A percentile compares a stretch with the other conserved stretches of the same genome.
Evolutionary conservation across 2,888 invertebrate species (phyloP).

Genomic region (Acheta domesticus): DNA sequence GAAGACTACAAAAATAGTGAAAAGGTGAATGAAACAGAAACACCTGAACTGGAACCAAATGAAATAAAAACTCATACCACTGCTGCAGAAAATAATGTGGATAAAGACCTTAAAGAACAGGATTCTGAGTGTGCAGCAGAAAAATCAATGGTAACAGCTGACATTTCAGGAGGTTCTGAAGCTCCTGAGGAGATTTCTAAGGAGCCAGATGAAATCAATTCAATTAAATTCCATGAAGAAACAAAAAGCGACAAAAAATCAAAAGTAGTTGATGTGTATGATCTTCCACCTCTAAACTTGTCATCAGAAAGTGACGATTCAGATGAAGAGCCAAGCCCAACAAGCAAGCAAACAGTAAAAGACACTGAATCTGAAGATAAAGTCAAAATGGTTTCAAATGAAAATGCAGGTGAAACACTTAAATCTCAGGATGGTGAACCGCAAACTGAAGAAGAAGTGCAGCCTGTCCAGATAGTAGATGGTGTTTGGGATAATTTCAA

Average conservation of each 20-base stretch:
- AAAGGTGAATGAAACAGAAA: conserved; percentile 3
- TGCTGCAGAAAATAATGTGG: conserved; percentile 34
- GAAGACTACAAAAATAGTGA: conserved; percentile 37
- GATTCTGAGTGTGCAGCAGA: conserved; percentile 47
- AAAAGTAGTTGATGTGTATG: conserved; percentile 56
- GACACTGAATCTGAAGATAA: conserved; percentile 29
- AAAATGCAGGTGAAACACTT: background rate
- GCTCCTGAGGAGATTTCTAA: conserved; percentile 42
- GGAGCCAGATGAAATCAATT: conserved; percentile 49
- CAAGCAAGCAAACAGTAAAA: conserved; percentile 38
- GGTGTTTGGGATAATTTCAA: conserved; percentile 76
- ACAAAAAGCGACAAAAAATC: conserved; percentile 32
- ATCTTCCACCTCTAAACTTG: conserved; percentile 76
- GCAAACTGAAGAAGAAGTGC: conserved; percentile 42
- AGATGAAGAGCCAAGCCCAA: conserved; percentile 55
- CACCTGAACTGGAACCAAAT: conserved; percentile 36
- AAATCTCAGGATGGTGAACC: conserved; percentile 31
- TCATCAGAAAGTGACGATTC: conserved; percentile 74
- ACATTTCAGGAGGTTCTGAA: conserved; percentile 40
- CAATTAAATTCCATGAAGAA: conserved; percentile 27
- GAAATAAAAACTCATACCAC: conserved; percentile 35
- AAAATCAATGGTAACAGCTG: conserved; percentile 45
- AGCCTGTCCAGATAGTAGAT: conserved; percentile 61
- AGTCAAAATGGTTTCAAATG: conserved; percentile 20
- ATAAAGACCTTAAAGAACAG: conserved; percentile 43